Percentiles rank a stretch among this genome's conserved stretches.
phyloP scores from a whole-genome alignment of 2,113 vertebrate species.

The Brachyhypopomus gauderio region DNA sequence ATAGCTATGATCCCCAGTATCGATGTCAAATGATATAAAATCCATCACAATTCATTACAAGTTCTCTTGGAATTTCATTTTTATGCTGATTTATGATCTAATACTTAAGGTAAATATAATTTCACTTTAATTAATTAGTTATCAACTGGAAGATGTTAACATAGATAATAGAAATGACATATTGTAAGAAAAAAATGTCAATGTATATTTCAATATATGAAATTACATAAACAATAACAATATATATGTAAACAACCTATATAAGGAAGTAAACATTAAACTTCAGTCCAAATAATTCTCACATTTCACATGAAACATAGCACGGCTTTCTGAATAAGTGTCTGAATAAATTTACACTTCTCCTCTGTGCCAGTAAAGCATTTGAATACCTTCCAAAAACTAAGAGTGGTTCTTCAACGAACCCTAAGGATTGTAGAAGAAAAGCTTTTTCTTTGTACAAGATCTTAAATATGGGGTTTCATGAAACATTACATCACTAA shows the following conservation, averaged over 20 bases:
- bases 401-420: too few species aligned
- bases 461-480: too few species aligned
- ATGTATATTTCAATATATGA: not conserved
- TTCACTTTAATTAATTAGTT: slow-evolving; percentile 45
- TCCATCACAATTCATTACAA: slow-evolving; percentile 58
- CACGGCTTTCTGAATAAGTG: too few species aligned
- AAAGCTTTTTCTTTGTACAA: too few species aligned
- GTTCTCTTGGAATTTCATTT: slow-evolving; percentile 62
- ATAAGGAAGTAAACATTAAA: too few species aligned
- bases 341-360: too few species aligned
- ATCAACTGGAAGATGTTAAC: not conserved
- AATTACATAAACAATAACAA: not conserved
- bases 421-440: too few species aligned
- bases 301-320: too few species aligned
- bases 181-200: not conserved
- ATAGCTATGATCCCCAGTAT: slow-evolving; percentile 78
- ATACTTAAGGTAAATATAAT: slow-evolving; percentile 73
- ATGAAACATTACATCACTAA: too few species aligned
- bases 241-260: not conserved
- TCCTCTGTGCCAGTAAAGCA: too few species aligned
- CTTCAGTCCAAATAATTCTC: too few species aligned
- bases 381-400: too few species aligned
- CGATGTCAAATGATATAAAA: slow-evolving; percentile 56
- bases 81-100: slow-evolving; percentile 71
- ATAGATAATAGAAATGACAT: not conserved